phyloP scores from a whole-genome alignment of 2,888 invertebrate species.

The Chrysolina haemoptera region DNA sequence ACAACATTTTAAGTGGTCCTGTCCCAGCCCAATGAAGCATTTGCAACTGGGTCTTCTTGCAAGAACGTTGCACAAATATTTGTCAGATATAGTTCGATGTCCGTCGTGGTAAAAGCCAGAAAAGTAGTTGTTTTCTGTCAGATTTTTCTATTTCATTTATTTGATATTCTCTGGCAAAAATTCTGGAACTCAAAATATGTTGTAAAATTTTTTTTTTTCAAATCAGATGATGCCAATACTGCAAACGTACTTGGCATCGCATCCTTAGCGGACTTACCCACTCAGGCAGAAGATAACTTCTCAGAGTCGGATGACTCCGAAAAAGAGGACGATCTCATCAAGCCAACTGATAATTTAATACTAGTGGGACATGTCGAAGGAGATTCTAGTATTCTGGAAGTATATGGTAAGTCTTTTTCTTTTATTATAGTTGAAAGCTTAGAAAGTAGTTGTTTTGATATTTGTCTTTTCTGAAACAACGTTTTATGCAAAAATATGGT shows the following conservation, averaged over 20 bases:
- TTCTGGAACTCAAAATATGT: no score
- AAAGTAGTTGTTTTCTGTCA: no score
- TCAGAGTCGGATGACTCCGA: slow-evolving; percentile 79
- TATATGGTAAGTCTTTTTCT: slow-evolving; percentile 77
- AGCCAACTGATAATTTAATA: slow-evolving; percentile 90
- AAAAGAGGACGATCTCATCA: slow-evolving; percentile 91
- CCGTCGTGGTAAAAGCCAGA: no score
- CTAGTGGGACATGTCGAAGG: slow-evolving; percentile 89
- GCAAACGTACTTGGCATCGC: slow-evolving; percentile 73
- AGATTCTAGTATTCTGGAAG: slow-evolving; percentile 89
- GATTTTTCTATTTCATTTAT: no score
- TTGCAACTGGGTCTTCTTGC: no score
- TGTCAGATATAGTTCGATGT: no score
- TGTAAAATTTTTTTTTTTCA: slow-evolving; percentile 26
- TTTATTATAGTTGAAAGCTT: background rate
- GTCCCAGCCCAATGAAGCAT: no score
- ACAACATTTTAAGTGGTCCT: no score
- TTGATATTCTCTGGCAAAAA: no score
- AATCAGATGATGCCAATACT: slow-evolving; percentile 59
- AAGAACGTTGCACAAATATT: no score
- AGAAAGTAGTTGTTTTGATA: background rate
- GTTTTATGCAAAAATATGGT: no score
- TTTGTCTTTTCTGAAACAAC: no score
- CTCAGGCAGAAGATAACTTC: slow-evolving; percentile 69
- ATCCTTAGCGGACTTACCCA: slow-evolving; percentile 73